Evolutionary conservation across 2,888 invertebrate species (phyloP), one percentile per base, ranked within the genome.

Genomic region (Tinea semifulvella): DNA sequence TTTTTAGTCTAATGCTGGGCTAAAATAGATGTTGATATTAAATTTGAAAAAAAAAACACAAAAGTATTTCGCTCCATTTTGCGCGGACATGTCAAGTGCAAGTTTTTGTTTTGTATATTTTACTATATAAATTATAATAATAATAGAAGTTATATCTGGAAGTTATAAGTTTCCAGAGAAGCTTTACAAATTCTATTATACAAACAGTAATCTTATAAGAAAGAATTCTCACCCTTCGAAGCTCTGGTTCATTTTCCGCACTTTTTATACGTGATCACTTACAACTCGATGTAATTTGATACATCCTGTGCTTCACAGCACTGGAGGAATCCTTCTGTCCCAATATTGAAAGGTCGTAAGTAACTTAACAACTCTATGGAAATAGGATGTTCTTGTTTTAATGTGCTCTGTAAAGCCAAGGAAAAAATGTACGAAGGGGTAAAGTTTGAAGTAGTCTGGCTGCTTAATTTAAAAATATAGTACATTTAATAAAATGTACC

Each of bases 241-340:
- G 53, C 4, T 28, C 59, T 57, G 54, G 60, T 66, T 67, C 68
- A 62, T 63, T 62, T 49, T 44, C 43, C 28, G 31, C 47, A 50
- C 59, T 69, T 72, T 67, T 73, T 69, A 63, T 68, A 58, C 53
- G 62, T 63, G 77, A 77, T 80, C 77, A 63, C 65, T 77, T 80
- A 76, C 77, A 73, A 68, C 66, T 61, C 52, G 62, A 56, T 54
- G 79, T 76, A 77, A 79, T 75, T 71, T 60, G 73, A 79, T 75
- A 79, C 77, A 73, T 79, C 79, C 79, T 79, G 77, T 60, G 69
- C 58, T 60, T 61, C 66, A 61, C 61, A 65, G 65, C 56, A 51
- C 53, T 57, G 52, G 51, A 46, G 51, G 52, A 52, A 57, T 53
- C 53, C 54, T 56, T 52, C 45, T 38, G 42, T 39, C 27, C 38